Base-by-base conservation (phyloP, 2,888 invertebrate species). In the Malacosoma neustria region DNA sequence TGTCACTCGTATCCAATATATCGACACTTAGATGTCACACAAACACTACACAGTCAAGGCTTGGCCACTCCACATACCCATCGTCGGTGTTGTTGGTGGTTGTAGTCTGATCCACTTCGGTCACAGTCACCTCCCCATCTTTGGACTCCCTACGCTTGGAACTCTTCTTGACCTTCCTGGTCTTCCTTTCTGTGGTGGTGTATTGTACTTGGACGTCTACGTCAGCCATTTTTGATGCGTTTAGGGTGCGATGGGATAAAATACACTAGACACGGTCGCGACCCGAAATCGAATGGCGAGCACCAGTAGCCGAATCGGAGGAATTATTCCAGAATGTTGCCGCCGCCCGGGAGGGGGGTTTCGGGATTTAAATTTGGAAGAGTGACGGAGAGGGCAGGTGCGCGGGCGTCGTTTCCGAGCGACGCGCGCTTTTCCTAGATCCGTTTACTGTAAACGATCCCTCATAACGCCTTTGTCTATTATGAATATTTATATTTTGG, bases 131-230 rank as follows among this genome's bases (percentile, higher is more conserved):
- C 79, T 94, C 94, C 65, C 90, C 89, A 68, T 90, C 90, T 72
- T 90, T 90, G 48, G 89, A 89, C 70, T 90, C 91, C 82, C 93
- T 92, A 72, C 93, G 91, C 79, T 93, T 91, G 62, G 93, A 91
- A 68, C 92, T 91, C 71, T 92, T 90, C 58, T 93, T 91, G 88
- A 95, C 95, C 89, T 95, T 96, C 87, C 94, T 93, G 89, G 95
- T 96, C 81, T 94, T 94, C 74, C 94, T 91, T 86, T 95, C 93
- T 66, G 94, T 93, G 72, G 93, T 91, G 72, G 93, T 92, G 76
- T 90, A 92, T 81, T 93, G 92, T 88, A 93, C 92, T 88, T 93
- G 92, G 54, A 93, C 90, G 84, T 95, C 95, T 67, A 95, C 95
- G 89, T 96, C 96, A 77, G 94, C 95, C 96, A 96, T 96, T 85